Conservation (phyloP, 2,888 invertebrate genomes). For the Epinotia bilunana region DNA sequence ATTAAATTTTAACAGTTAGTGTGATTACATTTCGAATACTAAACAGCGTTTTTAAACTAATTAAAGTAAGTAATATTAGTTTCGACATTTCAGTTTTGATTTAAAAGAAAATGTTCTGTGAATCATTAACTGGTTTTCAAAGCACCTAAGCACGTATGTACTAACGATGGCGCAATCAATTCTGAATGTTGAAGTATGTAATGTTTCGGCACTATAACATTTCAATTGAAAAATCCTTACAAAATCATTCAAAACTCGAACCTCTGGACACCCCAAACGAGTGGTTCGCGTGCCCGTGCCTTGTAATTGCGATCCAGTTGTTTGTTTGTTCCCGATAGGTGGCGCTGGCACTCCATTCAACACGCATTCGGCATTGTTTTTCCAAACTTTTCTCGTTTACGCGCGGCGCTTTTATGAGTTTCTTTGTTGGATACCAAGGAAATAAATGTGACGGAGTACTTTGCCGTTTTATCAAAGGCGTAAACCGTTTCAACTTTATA, state of each 20-base stretch:
- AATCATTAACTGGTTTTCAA: background rate
- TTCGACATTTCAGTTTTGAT: background rate
- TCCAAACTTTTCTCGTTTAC: slow-evolving; percentile 45
- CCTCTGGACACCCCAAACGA: slow-evolving; percentile 35
- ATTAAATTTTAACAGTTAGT: background rate
- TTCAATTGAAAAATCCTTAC: background rate
- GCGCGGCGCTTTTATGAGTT: slow-evolving; percentile 19
- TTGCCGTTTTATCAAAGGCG: slow-evolving; percentile 14
- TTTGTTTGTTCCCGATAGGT: slow-evolving; percentile 44
- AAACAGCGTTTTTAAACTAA: no score
- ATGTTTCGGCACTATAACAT: background rate
- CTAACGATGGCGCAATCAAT: no score
- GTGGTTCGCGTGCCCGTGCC: slow-evolving; percentile 40
- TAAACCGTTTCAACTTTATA: slow-evolving; percentile 8
- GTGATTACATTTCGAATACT: background rate
- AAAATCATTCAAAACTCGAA: background rate
- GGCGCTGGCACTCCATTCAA: slow-evolving; percentile 37
- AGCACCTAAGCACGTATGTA: background rate
- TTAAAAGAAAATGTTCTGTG: background rate
- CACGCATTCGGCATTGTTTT: slow-evolving; percentile 45
- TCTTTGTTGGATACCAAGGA: slow-evolving; percentile 14
- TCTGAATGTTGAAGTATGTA: no score
- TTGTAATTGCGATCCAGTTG: slow-evolving; percentile 47
- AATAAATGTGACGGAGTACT: slow-evolving; percentile 25
- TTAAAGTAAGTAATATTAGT: background rate